Evolutionary conservation across 2,113 vertebrate species (phyloP).

Genomic region (Strix uralensis): DNA sequence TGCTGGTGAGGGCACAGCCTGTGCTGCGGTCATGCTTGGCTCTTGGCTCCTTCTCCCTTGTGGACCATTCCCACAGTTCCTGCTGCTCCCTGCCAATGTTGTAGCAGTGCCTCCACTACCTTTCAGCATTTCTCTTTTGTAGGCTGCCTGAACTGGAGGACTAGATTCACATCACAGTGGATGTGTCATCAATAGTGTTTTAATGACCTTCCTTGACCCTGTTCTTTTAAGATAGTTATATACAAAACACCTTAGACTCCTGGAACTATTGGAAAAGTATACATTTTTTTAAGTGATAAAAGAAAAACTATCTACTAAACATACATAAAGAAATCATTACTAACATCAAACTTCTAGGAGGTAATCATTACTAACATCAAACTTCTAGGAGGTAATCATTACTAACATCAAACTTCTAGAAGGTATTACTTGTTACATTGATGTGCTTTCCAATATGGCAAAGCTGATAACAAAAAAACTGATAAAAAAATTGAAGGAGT

Average conservation of each 20-base stretch:
- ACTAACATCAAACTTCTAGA: neutral
- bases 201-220: neutral
- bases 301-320: neutral
- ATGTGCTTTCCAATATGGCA: neutral
- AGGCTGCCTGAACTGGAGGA: neutral
- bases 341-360: neutral
- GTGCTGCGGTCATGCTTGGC: neutral
- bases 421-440: neutral
- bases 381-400: neutral
- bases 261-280: neutral
- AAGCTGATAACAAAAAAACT: neutral
- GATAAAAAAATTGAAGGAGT: neutral
- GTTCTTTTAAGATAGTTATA: neutral
- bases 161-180: accelerated
- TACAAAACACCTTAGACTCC: neutral
- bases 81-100: neutral
- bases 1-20: neutral
- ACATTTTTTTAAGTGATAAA: neutral
- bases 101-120: neutral
- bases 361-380: neutral
- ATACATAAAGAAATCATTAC: neutral
- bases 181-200: neutral
- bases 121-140: neutral
- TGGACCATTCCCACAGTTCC: neutral
- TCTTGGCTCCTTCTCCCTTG: neutral